Percentiles rank a stretch among this genome's conserved stretches.
These are phyloP conservation scores for Teleogryllus occipitalis DNA, from an alignment of 1,140 invertebrate species.

Conservation along the genomic window DNA sequence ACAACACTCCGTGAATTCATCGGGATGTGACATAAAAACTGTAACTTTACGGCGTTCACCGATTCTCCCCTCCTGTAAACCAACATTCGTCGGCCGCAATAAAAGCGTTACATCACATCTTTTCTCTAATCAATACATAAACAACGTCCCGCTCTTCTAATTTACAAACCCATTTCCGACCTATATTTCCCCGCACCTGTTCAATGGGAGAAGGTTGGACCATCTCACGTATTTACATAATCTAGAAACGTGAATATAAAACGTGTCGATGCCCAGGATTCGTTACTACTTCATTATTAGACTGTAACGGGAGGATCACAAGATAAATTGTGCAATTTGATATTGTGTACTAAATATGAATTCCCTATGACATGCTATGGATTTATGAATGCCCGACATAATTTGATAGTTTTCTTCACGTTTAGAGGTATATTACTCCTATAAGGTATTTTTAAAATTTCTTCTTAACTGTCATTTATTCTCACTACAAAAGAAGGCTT, in stretches of 20 bases:
- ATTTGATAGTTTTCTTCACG: no score
- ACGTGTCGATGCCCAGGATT: not conserved
- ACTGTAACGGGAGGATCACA: not conserved
- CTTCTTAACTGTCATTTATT: no score
- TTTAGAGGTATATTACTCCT: no score
- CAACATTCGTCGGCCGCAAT: not conserved
- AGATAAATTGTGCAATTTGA: no score
- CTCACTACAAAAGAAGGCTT: no score
- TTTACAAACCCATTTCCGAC: constrained; percentile 4
- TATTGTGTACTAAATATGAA: no score
- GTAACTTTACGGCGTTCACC: not conserved
- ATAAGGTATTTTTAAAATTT: no score
- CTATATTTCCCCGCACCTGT: not conserved
- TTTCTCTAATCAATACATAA: not conserved
- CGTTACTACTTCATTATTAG: not conserved
- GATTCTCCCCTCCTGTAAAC: not conserved
- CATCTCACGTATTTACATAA: not conserved
- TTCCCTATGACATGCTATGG: no score
- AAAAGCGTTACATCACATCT: constrained; percentile 1
- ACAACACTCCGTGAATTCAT: not conserved
- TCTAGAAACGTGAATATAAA: not conserved
- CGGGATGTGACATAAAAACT: not conserved
- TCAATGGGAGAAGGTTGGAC: not conserved
- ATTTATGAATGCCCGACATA: no score
- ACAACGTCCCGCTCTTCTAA: not conserved